Evolutionary conservation across 2,888 invertebrate species (phyloP).

Genomic region (Kuschelorhynchus macadamiae): DNA sequence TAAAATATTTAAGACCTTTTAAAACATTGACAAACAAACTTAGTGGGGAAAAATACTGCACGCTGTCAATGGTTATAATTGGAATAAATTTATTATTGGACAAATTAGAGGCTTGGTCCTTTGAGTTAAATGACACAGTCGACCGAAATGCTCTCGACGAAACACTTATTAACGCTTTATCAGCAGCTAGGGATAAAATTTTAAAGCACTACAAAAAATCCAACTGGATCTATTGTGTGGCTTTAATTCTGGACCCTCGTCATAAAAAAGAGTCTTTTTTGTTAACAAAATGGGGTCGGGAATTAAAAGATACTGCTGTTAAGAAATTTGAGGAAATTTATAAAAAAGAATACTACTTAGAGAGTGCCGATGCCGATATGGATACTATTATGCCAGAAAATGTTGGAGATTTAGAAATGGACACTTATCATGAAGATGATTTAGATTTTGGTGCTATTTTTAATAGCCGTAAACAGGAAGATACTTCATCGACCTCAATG

Average conservation of each 20-base stretch:
- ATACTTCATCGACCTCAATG: slow-evolving; percentile 13
- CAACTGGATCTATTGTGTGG: not conserved
- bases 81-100: too few species aligned
- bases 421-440: not conserved
- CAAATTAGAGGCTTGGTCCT: too few species aligned
- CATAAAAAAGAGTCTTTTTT: not conserved
- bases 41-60: too few species aligned
- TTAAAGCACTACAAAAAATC: not conserved
- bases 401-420: not conserved
- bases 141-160: too few species aligned
- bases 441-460: not conserved
- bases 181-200: too few species aligned
- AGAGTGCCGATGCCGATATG: not conserved
- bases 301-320: not conserved
- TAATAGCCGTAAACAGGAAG: slow-evolving; percentile 1
- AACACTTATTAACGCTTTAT: too few species aligned
- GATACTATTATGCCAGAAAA: slow-evolving; percentile 9
- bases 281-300: not conserved
- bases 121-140: too few species aligned
- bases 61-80: too few species aligned
- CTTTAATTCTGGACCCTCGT: slow-evolving; percentile 2
- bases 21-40: too few species aligned
- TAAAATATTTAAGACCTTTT: too few species aligned
- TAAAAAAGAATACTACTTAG: slow-evolving; percentile 18
- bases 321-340: slow-evolving; percentile 7